Conservation (phyloP, 2,797 vertebrate species). For the Novumbra hubbsi region DNA sequence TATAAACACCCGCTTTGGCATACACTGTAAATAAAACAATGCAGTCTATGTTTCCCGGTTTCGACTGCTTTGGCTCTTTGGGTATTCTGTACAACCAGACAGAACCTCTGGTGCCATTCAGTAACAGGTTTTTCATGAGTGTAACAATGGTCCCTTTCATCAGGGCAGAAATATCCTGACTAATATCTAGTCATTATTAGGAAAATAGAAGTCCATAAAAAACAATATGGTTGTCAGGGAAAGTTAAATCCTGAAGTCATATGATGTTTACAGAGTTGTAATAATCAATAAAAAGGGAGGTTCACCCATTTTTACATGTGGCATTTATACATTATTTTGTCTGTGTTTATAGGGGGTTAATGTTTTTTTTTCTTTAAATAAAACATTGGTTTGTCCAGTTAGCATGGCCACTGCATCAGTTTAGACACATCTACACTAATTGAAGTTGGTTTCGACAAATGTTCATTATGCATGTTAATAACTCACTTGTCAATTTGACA, state of each 20-base stretch:
- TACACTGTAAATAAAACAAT: background rate
- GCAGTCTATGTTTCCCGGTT: background rate
- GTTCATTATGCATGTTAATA: no score
- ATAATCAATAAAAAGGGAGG: no score
- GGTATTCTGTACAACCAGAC: background rate
- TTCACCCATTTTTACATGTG: no score
- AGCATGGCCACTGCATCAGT: no score
- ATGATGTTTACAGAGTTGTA: constrained; percentile 39
- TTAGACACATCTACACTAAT: no score
- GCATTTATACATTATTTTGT: no score
- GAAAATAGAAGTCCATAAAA: background rate
- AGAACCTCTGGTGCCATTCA: background rate
- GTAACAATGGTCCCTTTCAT: background rate
- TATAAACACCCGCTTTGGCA: background rate
- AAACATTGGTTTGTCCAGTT: no score
- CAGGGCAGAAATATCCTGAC: background rate
- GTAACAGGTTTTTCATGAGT: background rate
- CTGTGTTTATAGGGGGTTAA: no score
- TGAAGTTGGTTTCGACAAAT: no score
- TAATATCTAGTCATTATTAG: background rate
- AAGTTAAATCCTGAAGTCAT: constrained; percentile 22
- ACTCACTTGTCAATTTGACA: no score
- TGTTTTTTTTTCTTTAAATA: no score
- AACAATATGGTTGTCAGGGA: constrained; percentile 5
- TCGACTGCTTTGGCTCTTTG: background rate